Conservation (phyloP, 2,888 invertebrate species). For the Aelia acuminata region DNA sequence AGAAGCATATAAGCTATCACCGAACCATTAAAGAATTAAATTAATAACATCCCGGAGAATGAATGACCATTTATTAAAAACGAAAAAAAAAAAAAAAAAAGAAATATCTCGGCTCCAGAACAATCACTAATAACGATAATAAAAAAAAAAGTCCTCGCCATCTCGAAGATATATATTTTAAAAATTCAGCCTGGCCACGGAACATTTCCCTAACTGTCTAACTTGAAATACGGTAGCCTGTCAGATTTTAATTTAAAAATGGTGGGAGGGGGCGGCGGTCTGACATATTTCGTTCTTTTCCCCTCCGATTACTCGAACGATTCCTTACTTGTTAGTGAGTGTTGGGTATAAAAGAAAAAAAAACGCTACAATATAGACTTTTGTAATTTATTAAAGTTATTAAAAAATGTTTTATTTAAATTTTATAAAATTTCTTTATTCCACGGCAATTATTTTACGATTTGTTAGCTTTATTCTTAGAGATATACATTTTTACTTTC, state of each 20-base stretch:
- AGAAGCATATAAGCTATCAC: neutral
- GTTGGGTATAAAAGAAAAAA: neutral
- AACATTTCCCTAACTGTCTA: constrained; percentile 34
- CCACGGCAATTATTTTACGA: too few relatives aligned
- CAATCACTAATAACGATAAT: constrained; percentile 22
- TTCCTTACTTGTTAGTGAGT: constrained; percentile 3
- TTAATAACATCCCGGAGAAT: neutral
- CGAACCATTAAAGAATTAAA: neutral
- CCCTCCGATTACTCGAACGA: neutral
- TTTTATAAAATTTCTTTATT: too few relatives aligned
- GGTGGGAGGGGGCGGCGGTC: neutral
- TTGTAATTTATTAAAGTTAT: too few relatives aligned
- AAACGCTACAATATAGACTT: neutral
- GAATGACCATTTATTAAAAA: neutral
- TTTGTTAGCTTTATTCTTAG: too few relatives aligned
- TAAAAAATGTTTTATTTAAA: too few relatives aligned
- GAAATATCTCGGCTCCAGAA: neutral
- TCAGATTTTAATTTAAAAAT: constrained; percentile 39
- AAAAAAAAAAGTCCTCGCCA: neutral
- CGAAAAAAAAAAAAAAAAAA: too few relatives aligned
- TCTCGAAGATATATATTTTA: constrained; percentile 34
- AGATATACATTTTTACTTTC: too few relatives aligned
- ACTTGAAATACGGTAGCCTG: constrained; percentile 32
- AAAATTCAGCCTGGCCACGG: neutral
- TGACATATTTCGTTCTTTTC: constrained; percentile 24